phyloP scores from a whole-genome alignment of 2,888 invertebrate genomes.

The Apamea monoglypha region DNA sequence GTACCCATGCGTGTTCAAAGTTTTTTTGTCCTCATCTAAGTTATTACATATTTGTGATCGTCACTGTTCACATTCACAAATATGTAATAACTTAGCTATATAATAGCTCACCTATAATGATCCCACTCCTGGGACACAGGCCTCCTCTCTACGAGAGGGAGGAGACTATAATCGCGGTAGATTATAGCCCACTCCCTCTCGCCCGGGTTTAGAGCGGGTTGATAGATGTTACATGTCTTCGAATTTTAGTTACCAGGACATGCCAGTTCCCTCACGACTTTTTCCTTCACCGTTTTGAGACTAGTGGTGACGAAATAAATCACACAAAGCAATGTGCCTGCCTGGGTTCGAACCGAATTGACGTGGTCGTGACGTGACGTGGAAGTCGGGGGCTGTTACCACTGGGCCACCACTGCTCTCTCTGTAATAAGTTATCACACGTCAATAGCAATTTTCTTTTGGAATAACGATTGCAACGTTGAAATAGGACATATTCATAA shows the following conservation, averaged over 20 bases:
- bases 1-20: no score
- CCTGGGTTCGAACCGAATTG: no score
- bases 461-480: not conserved
- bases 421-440: not conserved
- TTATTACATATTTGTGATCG: no score
- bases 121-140: no score
- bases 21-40: no score
- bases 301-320: not conserved
- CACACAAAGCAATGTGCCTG: no score
- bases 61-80: not conserved
- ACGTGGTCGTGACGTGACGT: no score
- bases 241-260: not conserved
- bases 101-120: no score
- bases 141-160: no score
- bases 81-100: not conserved
- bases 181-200: not conserved
- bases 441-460: not conserved
- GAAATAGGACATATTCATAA: not conserved
- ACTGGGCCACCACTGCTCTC: not conserved
- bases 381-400: not conserved
- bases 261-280: not conserved
- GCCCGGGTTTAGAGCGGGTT: not conserved
- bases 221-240: not conserved
- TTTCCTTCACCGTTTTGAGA: not conserved
- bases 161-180: no score